Conservation (phyloP, 1,140 invertebrate species). For the Drusus annulatus region DNA sequence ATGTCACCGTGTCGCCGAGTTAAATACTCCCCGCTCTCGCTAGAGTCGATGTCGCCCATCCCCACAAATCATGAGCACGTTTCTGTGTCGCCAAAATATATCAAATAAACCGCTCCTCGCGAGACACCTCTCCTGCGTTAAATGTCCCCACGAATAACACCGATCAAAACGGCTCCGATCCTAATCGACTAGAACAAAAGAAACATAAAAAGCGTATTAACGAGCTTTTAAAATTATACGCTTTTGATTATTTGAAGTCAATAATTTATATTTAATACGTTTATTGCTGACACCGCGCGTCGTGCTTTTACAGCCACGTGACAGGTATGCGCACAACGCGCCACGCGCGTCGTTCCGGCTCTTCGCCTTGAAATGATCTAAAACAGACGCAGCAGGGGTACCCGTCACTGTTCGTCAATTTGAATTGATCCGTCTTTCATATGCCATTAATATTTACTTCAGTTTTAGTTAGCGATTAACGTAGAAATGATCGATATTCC, state of each 20-base stretch:
- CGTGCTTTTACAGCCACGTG: no score
- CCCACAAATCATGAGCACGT: slow-evolving; percentile 58
- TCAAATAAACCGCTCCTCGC: slow-evolving; percentile 22
- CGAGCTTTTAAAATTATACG: neutral
- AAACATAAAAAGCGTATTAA: neutral
- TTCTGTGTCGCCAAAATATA: slow-evolving; percentile 52
- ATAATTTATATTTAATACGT: neutral
- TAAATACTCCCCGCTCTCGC: slow-evolving; percentile 40
- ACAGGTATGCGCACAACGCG: no score
- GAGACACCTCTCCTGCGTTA: neutral
- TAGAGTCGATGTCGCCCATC: slow-evolving; percentile 45
- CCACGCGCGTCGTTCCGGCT: no score
- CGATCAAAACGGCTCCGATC: neutral
- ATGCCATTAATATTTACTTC: no score
- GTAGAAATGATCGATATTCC: no score
- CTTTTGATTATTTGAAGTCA: neutral
- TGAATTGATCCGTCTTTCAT: no score
- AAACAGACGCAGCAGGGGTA: no score
- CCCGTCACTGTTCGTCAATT: no score
- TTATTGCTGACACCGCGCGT: no score
- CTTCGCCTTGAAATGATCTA: no score
- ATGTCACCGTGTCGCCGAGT: slow-evolving; percentile 47
- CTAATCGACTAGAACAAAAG: neutral
- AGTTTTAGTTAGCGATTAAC: no score
- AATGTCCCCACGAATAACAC: neutral